These are phyloP conservation scores for Tenthredo amoena DNA, from an alignment of 2,888 invertebrate species.

Conservation along the genomic window DNA sequence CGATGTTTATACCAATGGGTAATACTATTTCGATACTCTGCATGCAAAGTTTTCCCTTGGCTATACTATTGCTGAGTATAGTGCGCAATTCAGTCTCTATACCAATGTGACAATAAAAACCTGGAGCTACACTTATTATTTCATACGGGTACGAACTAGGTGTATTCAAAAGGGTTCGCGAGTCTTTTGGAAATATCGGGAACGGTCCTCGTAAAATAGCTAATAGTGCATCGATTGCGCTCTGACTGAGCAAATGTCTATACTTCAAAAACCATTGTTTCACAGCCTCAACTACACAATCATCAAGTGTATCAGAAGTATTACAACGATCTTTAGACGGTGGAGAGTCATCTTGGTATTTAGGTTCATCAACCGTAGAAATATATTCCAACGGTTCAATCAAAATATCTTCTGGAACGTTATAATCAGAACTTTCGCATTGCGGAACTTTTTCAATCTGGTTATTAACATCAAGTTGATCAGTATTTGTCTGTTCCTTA, in stretches of 20 bases:
- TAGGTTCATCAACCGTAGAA: too few species aligned
- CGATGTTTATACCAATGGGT: neutral
- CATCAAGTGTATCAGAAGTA: neutral
- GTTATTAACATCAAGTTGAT: neutral
- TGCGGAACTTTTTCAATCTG: neutral
- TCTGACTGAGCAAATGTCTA: neutral
- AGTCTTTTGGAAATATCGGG: conserved; percentile 1
- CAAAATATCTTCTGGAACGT: neutral
- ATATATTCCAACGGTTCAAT: neutral
- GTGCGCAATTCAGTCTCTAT: conserved; percentile 17
- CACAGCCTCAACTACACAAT: neutral
- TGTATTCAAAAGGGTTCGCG: neutral
- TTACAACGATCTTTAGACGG: neutral
- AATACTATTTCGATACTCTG: neutral
- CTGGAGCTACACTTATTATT: neutral
- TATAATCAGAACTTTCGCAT: neutral
- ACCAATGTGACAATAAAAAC: neutral
- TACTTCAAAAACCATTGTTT: neutral
- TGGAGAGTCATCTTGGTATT: neutral
- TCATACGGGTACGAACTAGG: neutral
- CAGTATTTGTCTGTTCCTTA: neutral
- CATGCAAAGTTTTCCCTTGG: neutral
- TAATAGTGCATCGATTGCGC: neutral
- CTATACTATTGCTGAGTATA: neutral
- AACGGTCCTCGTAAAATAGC: neutral